These are phyloP conservation scores for Cheilosia vulpina DNA, from an alignment of 2,888 invertebrate species.

Conservation along the genomic window DNA sequence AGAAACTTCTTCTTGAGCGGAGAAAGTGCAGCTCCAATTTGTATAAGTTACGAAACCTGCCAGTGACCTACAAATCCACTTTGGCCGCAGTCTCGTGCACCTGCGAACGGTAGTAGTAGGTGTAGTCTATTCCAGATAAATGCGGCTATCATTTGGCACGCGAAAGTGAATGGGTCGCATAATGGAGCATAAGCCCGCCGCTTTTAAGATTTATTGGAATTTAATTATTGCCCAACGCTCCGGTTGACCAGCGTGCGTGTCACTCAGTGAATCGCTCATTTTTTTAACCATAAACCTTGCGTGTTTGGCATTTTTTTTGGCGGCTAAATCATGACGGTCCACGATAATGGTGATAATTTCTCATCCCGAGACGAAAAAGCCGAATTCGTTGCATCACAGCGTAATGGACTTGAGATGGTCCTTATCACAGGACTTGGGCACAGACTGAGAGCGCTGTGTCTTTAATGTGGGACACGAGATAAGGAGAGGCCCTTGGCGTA, in stretches of 20 bases:
- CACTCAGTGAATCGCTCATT: slow-evolving; percentile 27
- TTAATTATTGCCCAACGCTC: slow-evolving; percentile 58
- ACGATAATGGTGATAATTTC: slow-evolving; percentile 61
- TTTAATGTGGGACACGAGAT: slow-evolving; percentile 16
- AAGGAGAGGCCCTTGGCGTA: slow-evolving; percentile 34
- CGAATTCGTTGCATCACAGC: slow-evolving; percentile 28
- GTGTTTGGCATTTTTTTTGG: slow-evolving; percentile 31
- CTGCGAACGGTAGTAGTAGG: slow-evolving; percentile 18
- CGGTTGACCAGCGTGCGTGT: slow-evolving; percentile 30
- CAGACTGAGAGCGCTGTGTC: slow-evolving; percentile 1
- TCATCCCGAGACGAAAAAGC: slow-evolving; percentile 28
- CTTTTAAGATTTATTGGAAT: slow-evolving; percentile 59
- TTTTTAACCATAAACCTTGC: neutral
- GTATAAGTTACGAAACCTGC: slow-evolving; percentile 53
- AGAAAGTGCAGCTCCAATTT: slow-evolving; percentile 66
- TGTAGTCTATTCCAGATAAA: slow-evolving; percentile 24
- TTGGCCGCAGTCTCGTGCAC: slow-evolving; percentile 9
- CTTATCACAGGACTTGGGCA: slow-evolving; percentile 69
- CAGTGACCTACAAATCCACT: slow-evolving; percentile 64
- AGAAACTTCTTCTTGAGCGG: slow-evolving; percentile 28
- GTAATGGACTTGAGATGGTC: slow-evolving; percentile 55
- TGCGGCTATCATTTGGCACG: neutral
- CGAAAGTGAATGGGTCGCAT: slow-evolving; percentile 52
- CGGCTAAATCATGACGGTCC: slow-evolving; percentile 39
- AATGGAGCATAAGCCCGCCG: slow-evolving; percentile 15